phyloP scores from a whole-genome alignment of 2,888 invertebrate species.

The Drosophila suboccidentalis region DNA sequence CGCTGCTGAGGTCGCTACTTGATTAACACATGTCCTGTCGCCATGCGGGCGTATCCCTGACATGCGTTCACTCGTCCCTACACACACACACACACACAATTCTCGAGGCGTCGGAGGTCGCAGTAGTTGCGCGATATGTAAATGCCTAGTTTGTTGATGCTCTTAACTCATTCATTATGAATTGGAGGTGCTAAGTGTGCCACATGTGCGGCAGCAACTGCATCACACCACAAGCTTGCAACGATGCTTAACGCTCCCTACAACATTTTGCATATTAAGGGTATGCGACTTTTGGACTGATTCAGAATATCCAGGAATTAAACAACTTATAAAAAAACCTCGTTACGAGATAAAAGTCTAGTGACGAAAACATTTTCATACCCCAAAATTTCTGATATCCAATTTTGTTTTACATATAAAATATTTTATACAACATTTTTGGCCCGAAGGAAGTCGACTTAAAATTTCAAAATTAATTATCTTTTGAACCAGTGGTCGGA shows the following conservation, averaged over 20 bases:
- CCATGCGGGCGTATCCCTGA: constrained; percentile 68
- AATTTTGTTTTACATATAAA: too few relatives aligned
- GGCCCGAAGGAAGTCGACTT: too few relatives aligned
- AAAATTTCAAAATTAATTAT: too few relatives aligned
- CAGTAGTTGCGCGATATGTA: constrained; percentile 65
- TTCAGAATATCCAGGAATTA: too few relatives aligned
- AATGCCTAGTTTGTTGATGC: constrained; percentile 76
- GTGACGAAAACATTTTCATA: too few relatives aligned
- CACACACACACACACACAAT: constrained; percentile 21
- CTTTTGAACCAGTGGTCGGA: too few relatives aligned
- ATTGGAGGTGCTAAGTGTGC: constrained; percentile 75
- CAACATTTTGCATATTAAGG: not conserved
- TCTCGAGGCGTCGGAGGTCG: constrained; percentile 31
- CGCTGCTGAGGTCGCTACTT: constrained; percentile 72
- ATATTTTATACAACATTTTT: too few relatives aligned
- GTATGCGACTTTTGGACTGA: too few relatives aligned
- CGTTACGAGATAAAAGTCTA: too few relatives aligned
- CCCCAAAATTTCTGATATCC: too few relatives aligned
- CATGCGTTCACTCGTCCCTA: constrained; percentile 19
- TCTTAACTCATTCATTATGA: constrained; percentile 81
- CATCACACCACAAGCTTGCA: not conserved
- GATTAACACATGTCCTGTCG: constrained; percentile 79
- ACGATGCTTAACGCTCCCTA: not conserved
- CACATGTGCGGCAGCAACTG: constrained; percentile 50
- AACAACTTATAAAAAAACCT: too few relatives aligned